Evolutionary conservation across 2,888 invertebrate species (phyloP).

Genomic region (Drosophila mimica): DNA sequence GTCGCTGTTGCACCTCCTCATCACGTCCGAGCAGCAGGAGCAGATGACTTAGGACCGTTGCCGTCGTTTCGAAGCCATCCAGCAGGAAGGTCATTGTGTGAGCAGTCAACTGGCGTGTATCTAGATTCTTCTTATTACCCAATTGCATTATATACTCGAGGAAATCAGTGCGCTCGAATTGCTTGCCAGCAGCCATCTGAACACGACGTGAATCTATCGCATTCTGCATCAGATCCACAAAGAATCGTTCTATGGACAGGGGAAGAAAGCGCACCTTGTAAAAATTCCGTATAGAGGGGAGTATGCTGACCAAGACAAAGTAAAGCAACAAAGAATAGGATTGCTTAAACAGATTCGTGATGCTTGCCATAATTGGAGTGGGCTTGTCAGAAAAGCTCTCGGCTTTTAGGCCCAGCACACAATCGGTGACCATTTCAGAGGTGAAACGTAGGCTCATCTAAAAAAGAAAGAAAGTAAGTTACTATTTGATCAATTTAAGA

Average conservation of each 20-base stretch:
- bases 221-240: slow-evolving; percentile 68
- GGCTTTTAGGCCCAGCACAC: slow-evolving; percentile 85
- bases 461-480: neutral
- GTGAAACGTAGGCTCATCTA: slow-evolving; percentile 83
- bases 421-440: slow-evolving; percentile 85
- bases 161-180: slow-evolving; percentile 79
- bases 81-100: slow-evolving; percentile 83
- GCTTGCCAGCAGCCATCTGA: slow-evolving; percentile 38
- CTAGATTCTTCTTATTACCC: slow-evolving; percentile 72
- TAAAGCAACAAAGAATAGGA: slow-evolving; percentile 56
- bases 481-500: neutral
- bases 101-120: slow-evolving; percentile 64
- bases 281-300: slow-evolving; percentile 63
- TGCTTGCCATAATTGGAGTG: slow-evolving; percentile 77
- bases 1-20: slow-evolving; percentile 64
- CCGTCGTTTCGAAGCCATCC: slow-evolving; percentile 84
- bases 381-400: slow-evolving; percentile 82
- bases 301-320: slow-evolving; percentile 61
- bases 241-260: slow-evolving; percentile 87
- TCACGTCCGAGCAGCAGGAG: slow-evolving; percentile 77
- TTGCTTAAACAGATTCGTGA: slow-evolving; percentile 76
- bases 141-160: slow-evolving; percentile 82
- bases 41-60: slow-evolving; percentile 69
- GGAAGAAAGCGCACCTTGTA: slow-evolving; percentile 72
- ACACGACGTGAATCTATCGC: slow-evolving; percentile 71